These are phyloP conservation scores for Hypselothyrea guttata DNA, from an alignment of 2,888 invertebrate species.

Conservation along the genomic window DNA sequence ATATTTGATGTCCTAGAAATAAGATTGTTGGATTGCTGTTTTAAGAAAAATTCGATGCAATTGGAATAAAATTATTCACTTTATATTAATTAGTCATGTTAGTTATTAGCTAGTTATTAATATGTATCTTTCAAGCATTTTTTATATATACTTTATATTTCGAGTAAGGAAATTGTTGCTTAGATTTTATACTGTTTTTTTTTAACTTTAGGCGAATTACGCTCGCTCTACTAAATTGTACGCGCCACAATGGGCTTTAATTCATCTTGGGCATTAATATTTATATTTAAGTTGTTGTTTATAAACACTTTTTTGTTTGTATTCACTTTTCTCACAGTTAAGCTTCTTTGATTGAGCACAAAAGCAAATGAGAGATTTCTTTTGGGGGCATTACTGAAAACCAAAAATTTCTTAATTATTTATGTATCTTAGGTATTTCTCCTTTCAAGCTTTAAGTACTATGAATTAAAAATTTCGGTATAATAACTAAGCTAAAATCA, in stretches of 20 bases:
- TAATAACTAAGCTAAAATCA: conserved; percentile 4
- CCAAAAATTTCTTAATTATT: conserved; percentile 14
- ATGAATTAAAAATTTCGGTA: conserved; percentile 23
- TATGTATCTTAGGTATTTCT: conserved; percentile 40
- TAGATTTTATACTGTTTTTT: conserved; percentile 10
- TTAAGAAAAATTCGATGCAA: conserved; percentile 76
- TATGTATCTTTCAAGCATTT: conserved; percentile 42
- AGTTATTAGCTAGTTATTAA: conserved; percentile 26
- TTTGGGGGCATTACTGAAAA: conserved; percentile 38
- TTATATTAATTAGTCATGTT: conserved; percentile 34
- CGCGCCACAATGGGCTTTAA: conserved; percentile 31
- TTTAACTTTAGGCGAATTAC: conserved; percentile 49
- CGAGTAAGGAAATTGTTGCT: conserved; percentile 2
- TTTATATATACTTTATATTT: conserved; percentile 16
- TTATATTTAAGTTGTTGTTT: conserved; percentile 27
- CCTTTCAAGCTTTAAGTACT: conserved; percentile 33
- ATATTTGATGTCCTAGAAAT: conserved; percentile 58
- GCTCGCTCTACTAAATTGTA: conserved; percentile 53
- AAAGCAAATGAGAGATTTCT: conserved; percentile 76
- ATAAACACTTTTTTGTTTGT: conserved; percentile 46
- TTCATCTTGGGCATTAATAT: conserved; percentile 53
- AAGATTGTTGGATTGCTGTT: conserved; percentile 68
- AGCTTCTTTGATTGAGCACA: conserved; percentile 82
- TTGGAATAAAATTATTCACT: conserved; percentile 59
- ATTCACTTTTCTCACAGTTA: conserved; percentile 80